phyloP scores from a whole-genome alignment of 2,113 vertebrate species.

The Otocyon megalotis region DNA sequence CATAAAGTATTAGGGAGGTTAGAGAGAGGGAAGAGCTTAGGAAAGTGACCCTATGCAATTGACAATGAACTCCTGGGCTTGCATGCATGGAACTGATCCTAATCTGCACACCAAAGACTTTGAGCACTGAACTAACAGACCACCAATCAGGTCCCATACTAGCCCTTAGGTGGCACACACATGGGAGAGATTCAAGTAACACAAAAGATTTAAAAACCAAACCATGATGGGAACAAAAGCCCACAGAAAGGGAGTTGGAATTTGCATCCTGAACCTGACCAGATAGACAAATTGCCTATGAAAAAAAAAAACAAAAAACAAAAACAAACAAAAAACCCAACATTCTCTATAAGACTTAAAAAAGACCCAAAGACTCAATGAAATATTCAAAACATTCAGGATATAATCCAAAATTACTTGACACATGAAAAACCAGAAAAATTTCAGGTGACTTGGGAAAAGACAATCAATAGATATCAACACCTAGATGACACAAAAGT shows the following conservation, averaged over 20 bases:
- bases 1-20: neutral
- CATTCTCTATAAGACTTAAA: neutral
- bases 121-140: neutral
- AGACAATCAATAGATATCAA: neutral
- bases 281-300: neutral
- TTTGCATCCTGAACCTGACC: neutral
- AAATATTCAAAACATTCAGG: neutral
- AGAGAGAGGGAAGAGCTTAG: neutral
- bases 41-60: neutral
- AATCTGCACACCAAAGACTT: neutral
- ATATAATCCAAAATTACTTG: neutral
- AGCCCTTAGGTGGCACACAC: neutral
- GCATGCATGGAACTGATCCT: neutral
- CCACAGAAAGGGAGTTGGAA: neutral
- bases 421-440: neutral
- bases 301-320: neutral
- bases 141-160: neutral
- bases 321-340: neutral
- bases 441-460: slow-evolving; percentile 11
- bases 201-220: slow-evolving; percentile 9
- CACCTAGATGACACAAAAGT: neutral
- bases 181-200: neutral
- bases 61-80: neutral
- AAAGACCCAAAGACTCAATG: neutral
- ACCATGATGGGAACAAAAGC: neutral